phyloP scores from a whole-genome alignment of 2,888 invertebrate species.

The Clepsis dumicolana region DNA sequence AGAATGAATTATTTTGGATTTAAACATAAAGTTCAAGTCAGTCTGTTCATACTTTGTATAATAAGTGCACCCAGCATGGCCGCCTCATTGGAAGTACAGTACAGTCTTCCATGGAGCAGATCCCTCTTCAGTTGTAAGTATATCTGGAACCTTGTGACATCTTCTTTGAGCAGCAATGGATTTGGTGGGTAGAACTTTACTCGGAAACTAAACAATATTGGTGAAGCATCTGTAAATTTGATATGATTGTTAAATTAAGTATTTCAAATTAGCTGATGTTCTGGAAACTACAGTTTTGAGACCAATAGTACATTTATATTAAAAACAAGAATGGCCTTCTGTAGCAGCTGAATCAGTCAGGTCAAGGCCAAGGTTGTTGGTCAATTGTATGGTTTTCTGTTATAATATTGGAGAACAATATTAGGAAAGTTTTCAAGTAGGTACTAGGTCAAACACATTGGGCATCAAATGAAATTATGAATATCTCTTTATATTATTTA shows the following conservation, averaged over 20 bases:
- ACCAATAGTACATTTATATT: too few relatives aligned
- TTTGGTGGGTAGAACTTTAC: constrained; percentile 99
- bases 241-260: not conserved
- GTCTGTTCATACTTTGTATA: constrained; percentile 92
- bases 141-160: constrained; percentile 97
- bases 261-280: not conserved
- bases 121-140: constrained; percentile 97
- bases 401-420: too few relatives aligned
- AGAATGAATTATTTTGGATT: not conserved
- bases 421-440: too few relatives aligned
- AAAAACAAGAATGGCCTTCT: too few relatives aligned
- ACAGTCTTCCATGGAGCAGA: constrained; percentile 96
- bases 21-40: not conserved
- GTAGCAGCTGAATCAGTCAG: too few relatives aligned
- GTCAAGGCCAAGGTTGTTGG: too few relatives aligned
- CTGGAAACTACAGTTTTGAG: not conserved
- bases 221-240: constrained; percentile 91
- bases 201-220: constrained; percentile 97
- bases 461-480: too few relatives aligned
- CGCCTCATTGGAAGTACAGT: constrained; percentile 96
- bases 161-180: constrained; percentile 96
- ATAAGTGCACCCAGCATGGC: constrained; percentile 96
- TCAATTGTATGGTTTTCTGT: too few relatives aligned
- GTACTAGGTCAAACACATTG: too few relatives aligned
- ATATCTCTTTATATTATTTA: too few relatives aligned